Evolutionary conservation across 2,888 invertebrate species (phyloP), one percentile per base, ranked within the genome.

Genomic region (Volucella inanis): DNA sequence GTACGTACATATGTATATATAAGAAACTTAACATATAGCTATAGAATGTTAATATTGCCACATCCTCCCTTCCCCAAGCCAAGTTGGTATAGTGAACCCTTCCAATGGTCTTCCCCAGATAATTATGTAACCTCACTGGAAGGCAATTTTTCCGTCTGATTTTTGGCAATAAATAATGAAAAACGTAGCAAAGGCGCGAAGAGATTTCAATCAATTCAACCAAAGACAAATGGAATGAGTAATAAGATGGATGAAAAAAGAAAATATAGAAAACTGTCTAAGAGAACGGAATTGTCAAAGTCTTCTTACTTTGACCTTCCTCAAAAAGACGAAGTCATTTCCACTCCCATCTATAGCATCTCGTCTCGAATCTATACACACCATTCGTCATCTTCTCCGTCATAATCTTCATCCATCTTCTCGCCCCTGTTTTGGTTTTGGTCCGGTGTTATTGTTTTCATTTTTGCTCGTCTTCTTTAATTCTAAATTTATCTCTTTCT

Each of bases 51-150:
- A 12, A 49, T 49, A 3, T 3, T n/a, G 11, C 11, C n/a, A 47
- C n/a, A n/a, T n/a, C n/a, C 45, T 38, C 11, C 43, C 31, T 54
- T 68, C 54, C 47, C 76, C 61, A 38, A 18, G 9, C 22, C 45
- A 10, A 9, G 45, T 22, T 14, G 8, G 54, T 22, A 57, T 64
- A 68, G 50, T 70, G 79, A 79, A 79, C 64, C 12, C 43, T 84
- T 79, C 65, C 83, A 75, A 70, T 50, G 10, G 39, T 49, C 2
- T 22, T 49, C 65, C 39, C 41, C 49, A 50, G 15, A 65, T 67
- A 31, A 59, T 84, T 84, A 78, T 52, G 54, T 79, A 84, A 84
- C 52, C 31, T 52, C 52, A 65, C 54, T 75, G 78, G 70, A 79
- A 84, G 49, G 59, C 15, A 62, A 70, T 78, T 54, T 78, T 65